Percentiles rank a stretch among this genome's conserved stretches.
These are phyloP conservation scores for Chloroceryle amazona DNA, from an alignment of 2,797 vertebrate species.

Conservation along the genomic window DNA sequence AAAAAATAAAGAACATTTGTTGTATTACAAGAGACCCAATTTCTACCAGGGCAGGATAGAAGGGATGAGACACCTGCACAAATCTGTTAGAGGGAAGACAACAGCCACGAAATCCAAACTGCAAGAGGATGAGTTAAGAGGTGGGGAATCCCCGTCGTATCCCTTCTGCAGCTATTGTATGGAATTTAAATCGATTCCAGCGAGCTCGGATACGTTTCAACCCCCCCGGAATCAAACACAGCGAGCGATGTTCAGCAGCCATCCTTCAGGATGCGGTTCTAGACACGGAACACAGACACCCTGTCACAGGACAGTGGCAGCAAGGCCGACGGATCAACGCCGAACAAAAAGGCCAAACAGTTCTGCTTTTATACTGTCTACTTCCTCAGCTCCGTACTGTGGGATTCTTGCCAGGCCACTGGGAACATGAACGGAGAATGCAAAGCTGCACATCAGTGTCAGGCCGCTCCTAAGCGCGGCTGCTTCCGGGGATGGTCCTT, in stretches of 20 bases:
- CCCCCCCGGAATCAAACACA: neutral
- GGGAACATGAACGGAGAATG: rapidly evolving
- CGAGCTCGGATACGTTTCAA: neutral
- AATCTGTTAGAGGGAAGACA: neutral
- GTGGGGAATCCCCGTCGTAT: neutral
- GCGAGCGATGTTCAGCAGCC: neutral
- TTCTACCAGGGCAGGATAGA: neutral
- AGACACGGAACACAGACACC: neutral
- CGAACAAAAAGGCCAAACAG: slow-evolving; percentile 29
- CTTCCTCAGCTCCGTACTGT: neutral
- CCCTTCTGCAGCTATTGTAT: neutral
- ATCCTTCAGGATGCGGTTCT: neutral
- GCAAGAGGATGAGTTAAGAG: neutral
- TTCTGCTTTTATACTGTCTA: neutral
- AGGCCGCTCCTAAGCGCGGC: neutral
- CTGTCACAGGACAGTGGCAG: neutral
- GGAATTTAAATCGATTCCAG: slow-evolving; percentile 19
- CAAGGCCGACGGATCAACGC: neutral
- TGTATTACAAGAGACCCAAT: neutral
- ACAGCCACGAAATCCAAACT: neutral
- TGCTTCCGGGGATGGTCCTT: neutral
- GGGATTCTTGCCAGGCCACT: neutral
- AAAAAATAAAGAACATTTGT: neutral
- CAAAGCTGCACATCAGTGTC: neutral
- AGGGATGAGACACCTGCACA: neutral